Conservation (phyloP, 2,797 vertebrate genomes). For the Hemitrygon akajei region DNA sequence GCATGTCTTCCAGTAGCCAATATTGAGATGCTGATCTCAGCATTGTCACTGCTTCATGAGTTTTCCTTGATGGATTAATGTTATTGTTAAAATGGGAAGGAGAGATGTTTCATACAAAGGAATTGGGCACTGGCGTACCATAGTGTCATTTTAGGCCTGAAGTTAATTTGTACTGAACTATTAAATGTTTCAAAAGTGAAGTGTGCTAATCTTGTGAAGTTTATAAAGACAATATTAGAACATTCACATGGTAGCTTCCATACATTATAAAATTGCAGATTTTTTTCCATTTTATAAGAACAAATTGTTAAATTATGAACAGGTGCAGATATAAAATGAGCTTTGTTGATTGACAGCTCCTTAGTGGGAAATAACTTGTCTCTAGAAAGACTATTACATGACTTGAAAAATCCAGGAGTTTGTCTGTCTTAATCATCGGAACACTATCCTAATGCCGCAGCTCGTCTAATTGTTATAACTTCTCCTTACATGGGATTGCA, state of each 20-base stretch:
- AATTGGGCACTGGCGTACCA: too few species aligned
- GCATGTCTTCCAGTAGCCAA: background rate
- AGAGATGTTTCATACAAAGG: slow-evolving; percentile 9
- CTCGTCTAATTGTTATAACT: background rate
- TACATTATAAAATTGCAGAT: background rate
- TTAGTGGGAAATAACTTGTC: slow-evolving; percentile 21
- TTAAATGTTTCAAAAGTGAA: background rate
- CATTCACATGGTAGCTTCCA: too few species aligned
- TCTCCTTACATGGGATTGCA: background rate
- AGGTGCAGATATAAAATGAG: background rate
- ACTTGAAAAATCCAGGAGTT: background rate
- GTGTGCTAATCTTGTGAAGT: background rate
- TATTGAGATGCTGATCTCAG: background rate
- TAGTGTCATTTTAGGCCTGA: background rate
- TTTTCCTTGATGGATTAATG: background rate
- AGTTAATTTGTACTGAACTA: background rate
- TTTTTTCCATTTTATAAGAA: background rate
- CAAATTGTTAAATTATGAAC: background rate
- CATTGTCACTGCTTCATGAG: background rate
- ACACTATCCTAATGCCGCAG: background rate
- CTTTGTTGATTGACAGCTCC: background rate
- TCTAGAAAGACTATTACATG: slow-evolving; percentile 7
- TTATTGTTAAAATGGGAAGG: background rate
- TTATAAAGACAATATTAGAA: background rate
- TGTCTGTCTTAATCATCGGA: slow-evolving; percentile 7